phyloP scores from a whole-genome alignment of 2,888 invertebrate genomes.

The Pseudeuparius sepicola region DNA sequence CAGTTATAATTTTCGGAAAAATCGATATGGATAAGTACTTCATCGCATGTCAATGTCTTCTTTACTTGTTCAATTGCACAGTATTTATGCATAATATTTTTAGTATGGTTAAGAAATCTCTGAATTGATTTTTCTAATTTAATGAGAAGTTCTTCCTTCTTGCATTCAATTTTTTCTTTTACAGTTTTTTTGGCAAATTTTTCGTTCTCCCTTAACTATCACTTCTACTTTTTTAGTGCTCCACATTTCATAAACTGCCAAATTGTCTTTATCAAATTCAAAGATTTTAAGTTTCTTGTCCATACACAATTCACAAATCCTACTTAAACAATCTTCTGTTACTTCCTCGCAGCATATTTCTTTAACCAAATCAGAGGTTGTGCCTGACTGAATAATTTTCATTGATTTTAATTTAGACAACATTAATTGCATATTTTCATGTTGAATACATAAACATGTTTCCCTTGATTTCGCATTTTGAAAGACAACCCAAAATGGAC shows the following conservation, averaged over 20 bases:
- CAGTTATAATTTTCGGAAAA: slow-evolving; percentile 12
- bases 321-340: slow-evolving; percentile 12
- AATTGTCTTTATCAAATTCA: slow-evolving; percentile 11
- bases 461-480: slow-evolving; percentile 10
- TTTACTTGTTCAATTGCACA: not conserved
- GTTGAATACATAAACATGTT: slow-evolving; percentile 10
- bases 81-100: slow-evolving; percentile 1
- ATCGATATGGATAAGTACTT: slow-evolving; percentile 8
- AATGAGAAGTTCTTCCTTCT: too few relatives aligned
- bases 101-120: slow-evolving; percentile 1
- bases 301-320: slow-evolving; percentile 9
- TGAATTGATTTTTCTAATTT: too few relatives aligned
- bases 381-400: slow-evolving; percentile 11
- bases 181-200: slow-evolving; percentile 11
- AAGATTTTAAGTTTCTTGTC: slow-evolving; percentile 6
- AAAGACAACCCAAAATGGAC: slow-evolving; percentile 13
- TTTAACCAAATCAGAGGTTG: slow-evolving; percentile 9
- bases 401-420: too few relatives aligned
- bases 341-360: slow-evolving; percentile 11
- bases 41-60: not conserved
- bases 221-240: slow-evolving; percentile 10
- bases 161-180: slow-evolving; percentile 11
- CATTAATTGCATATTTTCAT: slow-evolving; percentile 9
- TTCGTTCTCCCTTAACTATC: slow-evolving; percentile 11
- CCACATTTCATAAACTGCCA: slow-evolving; percentile 10